These are phyloP conservation scores for Grammatotria lemairii DNA, from an alignment of 2,113 vertebrate genomes.

Conservation along the genomic window DNA sequence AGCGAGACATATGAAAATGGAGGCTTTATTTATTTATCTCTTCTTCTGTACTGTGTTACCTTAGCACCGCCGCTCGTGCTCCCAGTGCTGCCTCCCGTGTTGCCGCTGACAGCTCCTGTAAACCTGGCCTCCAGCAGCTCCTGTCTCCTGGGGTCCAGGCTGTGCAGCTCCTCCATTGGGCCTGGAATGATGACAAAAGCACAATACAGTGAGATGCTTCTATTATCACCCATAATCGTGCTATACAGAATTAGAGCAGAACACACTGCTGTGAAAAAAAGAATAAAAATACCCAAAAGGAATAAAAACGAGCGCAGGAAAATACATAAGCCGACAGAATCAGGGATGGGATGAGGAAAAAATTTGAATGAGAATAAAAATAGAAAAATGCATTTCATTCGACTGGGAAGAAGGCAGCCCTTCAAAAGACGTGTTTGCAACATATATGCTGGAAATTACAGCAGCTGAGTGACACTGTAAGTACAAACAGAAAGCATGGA, in stretches of 20 bases:
- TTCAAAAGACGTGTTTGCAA: constrained; percentile 4
- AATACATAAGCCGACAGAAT: not conserved
- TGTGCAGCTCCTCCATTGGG: constrained; percentile 99
- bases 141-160: constrained; percentile 96
- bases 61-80: constrained; percentile 95
- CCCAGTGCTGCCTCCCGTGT: constrained; percentile 91
- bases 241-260: not conserved
- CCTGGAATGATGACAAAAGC: constrained; percentile 50
- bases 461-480: constrained; percentile 8
- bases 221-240: not conserved
- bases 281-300: not conserved
- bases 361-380: constrained; percentile 22
- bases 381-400: constrained; percentile 8
- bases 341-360: constrained; percentile 4
- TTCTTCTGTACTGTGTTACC: constrained; percentile 60
- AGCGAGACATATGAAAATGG: not conserved
- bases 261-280: not conserved
- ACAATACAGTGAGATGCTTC: not conserved
- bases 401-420: not conserved
- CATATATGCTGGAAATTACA: not conserved
- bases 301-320: not conserved
- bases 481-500: constrained; percentile 10
- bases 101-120: constrained; percentile 93
- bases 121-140: constrained; percentile 97
- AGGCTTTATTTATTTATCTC: not conserved